phyloP scores from a whole-genome alignment of 2,797 vertebrate genomes.

The Fistularia commersonii region DNA sequence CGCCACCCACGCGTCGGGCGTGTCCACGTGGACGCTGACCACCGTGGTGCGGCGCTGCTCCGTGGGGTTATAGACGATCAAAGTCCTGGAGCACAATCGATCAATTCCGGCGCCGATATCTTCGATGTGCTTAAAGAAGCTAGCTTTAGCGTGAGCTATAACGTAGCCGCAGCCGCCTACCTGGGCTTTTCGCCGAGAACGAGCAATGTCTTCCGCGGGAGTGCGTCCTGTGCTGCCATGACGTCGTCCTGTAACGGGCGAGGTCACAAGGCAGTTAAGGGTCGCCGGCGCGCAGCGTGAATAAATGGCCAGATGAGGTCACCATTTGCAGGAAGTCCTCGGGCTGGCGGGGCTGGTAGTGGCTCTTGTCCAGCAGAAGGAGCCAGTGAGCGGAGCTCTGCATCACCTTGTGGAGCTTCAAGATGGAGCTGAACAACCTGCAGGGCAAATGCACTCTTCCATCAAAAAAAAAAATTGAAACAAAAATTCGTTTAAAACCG shows the following conservation, averaged over 20 bases:
- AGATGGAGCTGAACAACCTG: constrained; percentile 86
- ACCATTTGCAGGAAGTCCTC: constrained; percentile 83
- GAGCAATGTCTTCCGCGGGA: constrained; percentile 79
- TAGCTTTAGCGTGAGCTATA: too few species aligned
- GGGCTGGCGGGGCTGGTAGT: constrained; percentile 71
- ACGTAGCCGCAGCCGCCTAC: constrained; percentile 71
- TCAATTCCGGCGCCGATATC: not conserved
- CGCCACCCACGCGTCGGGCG: constrained; percentile 71
- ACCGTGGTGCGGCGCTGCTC: constrained; percentile 80
- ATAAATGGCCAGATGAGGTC: constrained; percentile 10
- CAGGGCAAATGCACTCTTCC: constrained; percentile 10
- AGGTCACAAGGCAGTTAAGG: too few species aligned
- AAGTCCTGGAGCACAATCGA: constrained; percentile 69
- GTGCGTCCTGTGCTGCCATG: constrained; percentile 78
- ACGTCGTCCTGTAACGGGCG: constrained; percentile 74
- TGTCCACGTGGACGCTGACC: constrained; percentile 76
- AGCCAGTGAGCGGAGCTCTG: constrained; percentile 84
- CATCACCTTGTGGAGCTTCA: constrained; percentile 83
- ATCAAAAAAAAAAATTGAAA: too few species aligned
- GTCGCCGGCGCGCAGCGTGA: not conserved
- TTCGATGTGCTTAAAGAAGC: too few species aligned
- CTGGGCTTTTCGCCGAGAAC: constrained; percentile 74
- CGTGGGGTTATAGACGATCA: constrained; percentile 82
- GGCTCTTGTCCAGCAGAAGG: constrained; percentile 81
- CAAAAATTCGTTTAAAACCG: too few species aligned